A percentile compares a stretch with the other conserved stretches of the same genome.
Evolutionary conservation across 2,888 invertebrate species (phyloP).

Genomic region (Elmis aenea): DNA sequence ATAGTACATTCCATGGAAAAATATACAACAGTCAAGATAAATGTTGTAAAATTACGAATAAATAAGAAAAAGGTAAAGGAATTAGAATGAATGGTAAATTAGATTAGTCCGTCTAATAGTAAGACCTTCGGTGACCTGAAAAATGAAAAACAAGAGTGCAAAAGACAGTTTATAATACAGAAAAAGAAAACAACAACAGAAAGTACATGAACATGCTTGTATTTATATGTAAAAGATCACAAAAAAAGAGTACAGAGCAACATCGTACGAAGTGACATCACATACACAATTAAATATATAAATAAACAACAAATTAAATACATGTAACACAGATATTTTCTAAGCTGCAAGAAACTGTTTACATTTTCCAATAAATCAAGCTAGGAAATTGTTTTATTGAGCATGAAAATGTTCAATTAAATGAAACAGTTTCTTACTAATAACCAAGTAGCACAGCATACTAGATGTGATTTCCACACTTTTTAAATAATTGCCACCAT

Average conservation of each 20-base stretch:
- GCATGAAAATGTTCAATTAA: too few species aligned
- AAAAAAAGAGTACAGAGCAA: slow-evolving; percentile 36
- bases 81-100: slow-evolving; percentile 20
- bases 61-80: slow-evolving; percentile 8
- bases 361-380: too few species aligned
- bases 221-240: slow-evolving; percentile 24
- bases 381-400: too few species aligned
- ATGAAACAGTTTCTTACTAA: too few species aligned
- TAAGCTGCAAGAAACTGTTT: too few species aligned
- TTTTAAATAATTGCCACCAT: too few species aligned
- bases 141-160: slow-evolving; percentile 52
- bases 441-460: too few species aligned
- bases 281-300: slow-evolving; percentile 5
- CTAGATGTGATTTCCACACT: too few species aligned
- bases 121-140: slow-evolving; percentile 61
- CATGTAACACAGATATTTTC: too few species aligned
- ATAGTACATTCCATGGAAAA: slow-evolving; percentile 23
- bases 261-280: too few species aligned
- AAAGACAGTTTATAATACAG: slow-evolving; percentile 28
- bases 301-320: too few species aligned
- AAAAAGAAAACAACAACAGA: slow-evolving; percentile 31
- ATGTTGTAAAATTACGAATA: neutral
- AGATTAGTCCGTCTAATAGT: slow-evolving; percentile 50
- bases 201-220: slow-evolving; percentile 26
- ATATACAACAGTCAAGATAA: too few species aligned